These are phyloP conservation scores for Odontophorus gujanensis DNA, from an alignment of 2,113 vertebrate species.

Conservation along the genomic window DNA sequence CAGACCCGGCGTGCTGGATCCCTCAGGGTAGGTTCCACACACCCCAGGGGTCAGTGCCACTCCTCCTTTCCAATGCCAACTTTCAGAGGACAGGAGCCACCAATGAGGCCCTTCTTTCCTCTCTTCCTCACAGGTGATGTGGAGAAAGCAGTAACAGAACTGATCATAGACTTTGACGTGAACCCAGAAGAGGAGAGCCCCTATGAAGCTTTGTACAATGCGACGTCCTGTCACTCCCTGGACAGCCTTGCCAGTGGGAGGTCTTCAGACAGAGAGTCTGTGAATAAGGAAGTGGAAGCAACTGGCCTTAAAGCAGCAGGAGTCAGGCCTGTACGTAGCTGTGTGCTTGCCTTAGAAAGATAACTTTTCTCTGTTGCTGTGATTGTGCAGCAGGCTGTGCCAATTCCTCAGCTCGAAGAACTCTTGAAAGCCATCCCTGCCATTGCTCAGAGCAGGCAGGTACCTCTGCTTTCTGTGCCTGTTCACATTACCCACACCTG, in stretches of 20 bases:
- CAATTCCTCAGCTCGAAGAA: background rate
- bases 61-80: background rate
- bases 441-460: background rate
- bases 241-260: constrained; percentile 93
- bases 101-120: background rate
- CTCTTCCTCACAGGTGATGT: constrained; percentile 76
- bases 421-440: background rate
- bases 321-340: constrained; percentile 77
- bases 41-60: fast-evolving
- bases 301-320: constrained; percentile 63
- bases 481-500: background rate
- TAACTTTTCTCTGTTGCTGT: background rate
- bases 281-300: constrained; percentile 82
- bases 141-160: constrained; percentile 85
- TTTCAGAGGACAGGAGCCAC: background rate
- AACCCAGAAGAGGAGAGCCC: constrained; percentile 88
- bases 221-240: constrained; percentile 93
- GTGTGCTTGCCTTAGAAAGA: background rate
- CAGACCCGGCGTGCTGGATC: constrained; percentile 64
- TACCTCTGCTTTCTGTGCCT: background rate
- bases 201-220: constrained; percentile 92
- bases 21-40: constrained; percentile 73
- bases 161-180: constrained; percentile 83
- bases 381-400: background rate
- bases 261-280: constrained; percentile 90